A percentile compares a stretch with the other conserved stretches of the same genome.
phyloP scores from a whole-genome alignment of 2,888 invertebrate species.

The Elmis aenea region DNA sequence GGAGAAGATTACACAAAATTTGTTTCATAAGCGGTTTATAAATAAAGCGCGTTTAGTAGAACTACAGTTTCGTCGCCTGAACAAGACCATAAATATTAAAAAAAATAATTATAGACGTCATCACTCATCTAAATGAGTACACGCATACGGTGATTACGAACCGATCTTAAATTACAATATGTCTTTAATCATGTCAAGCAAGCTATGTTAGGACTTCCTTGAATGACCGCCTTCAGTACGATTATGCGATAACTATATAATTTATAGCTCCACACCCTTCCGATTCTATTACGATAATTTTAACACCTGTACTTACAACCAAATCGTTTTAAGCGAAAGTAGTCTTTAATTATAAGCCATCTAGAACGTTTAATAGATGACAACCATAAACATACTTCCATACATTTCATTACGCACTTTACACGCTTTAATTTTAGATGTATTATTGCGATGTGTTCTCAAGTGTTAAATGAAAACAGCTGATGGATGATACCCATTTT shows the following conservation, averaged over 20 bases:
- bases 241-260: conserved; percentile 39
- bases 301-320: conserved; percentile 41
- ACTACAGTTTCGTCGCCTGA: no score
- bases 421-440: conserved; percentile 28
- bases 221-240: conserved; percentile 29
- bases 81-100: no score
- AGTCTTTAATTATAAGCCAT: conserved; percentile 31
- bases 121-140: conserved; percentile 27
- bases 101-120: conserved; percentile 26
- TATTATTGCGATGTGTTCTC: conserved; percentile 25
- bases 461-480: conserved; percentile 27
- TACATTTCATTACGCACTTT: conserved; percentile 29
- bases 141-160: conserved; percentile 25
- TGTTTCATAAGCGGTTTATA: no score
- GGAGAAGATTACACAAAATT: no score
- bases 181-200: conserved; percentile 29
- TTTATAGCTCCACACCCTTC: conserved; percentile 42
- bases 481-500: conserved; percentile 23
- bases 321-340: conserved; percentile 32
- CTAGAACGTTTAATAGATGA: conserved; percentile 30
- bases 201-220: conserved; percentile 27
- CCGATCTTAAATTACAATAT: conserved; percentile 30
- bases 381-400: conserved; percentile 23
- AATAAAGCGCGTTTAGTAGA: no score
- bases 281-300: conserved; percentile 46